Evolutionary conservation across 2,888 invertebrate genomes (phyloP), one percentile per base, ranked within the genome.

Genomic region (Elmis aenea): DNA sequence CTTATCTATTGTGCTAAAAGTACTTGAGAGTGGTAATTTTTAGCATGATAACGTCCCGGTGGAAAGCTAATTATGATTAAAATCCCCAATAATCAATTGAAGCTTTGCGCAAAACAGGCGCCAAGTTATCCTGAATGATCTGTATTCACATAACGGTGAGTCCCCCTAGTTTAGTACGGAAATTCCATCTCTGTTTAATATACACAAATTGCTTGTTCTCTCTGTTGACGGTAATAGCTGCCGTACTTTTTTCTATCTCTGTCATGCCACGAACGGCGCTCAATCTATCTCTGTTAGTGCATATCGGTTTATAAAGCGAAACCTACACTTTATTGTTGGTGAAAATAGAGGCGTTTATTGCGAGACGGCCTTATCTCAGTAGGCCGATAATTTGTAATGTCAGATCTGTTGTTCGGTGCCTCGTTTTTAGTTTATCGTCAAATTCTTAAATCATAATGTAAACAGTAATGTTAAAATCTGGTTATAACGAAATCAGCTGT

Each of bases 301-400:
- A 40, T 44, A 51, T 38, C 38, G 38, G 30, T 32, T 38, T 33
- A 27, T 29, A 28, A 32, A 32, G 34, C 42, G 35, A 33, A 43
- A 27, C 33, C 32, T 18, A 38, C 32, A 30, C 36, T 39, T 46
- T 46, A 52, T 46, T 34, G 36, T 35, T 32, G 34, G 25, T 27
- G 34, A 23, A 33, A 42, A 45, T 57, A 55, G 51, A 52, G 50
- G 34, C 46, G 33, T 36, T 45, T 52, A 55, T 57, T 48, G 57
- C 48, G 28, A 46, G 45, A 26, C 30, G 29, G 42, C 35, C 48
- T 52, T 56, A 55, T 58, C 54, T 54, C 54, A 46, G 46, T 54
- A 51, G 52, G 47, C 52, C 54, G 53, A 58, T 58, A 59, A 59
- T 58, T 60, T 59, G 59, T 60, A 56, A 58, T 55, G 57, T 57